phyloP scores from a whole-genome alignment of 2,888 invertebrate species.

The Steromphala cineraria region DNA sequence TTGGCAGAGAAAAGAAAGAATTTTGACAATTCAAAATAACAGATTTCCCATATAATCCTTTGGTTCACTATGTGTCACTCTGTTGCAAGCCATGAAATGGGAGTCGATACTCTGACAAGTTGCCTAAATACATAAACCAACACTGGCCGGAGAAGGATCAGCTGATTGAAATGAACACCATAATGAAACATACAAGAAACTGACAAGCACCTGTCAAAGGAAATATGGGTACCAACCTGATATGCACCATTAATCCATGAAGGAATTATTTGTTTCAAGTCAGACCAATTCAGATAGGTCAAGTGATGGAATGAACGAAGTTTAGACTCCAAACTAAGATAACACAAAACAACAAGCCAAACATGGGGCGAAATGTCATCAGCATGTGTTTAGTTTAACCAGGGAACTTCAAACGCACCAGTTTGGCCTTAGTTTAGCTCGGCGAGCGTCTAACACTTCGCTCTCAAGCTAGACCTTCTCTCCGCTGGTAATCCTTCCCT shows the following conservation, averaged over 20 bases:
- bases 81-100: too few relatives aligned
- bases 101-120: too few relatives aligned
- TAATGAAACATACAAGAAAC: not conserved
- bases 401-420: constrained; percentile 8
- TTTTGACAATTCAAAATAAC: too few relatives aligned
- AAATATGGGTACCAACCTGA: not conserved
- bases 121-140: not conserved
- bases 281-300: constrained; percentile 6
- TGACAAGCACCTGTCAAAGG: not conserved
- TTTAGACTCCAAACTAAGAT: not conserved
- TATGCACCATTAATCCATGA: not conserved
- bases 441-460: not conserved
- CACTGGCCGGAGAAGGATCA: not conserved
- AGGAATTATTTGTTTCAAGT: not conserved
- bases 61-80: too few relatives aligned
- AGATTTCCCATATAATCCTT: too few relatives aligned
- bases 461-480: not conserved
- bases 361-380: constrained; percentile 10
- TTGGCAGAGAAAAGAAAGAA: too few relatives aligned
- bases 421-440: constrained; percentile 6
- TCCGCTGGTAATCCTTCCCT: not conserved
- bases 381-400: constrained; percentile 6
- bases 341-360: constrained; percentile 19
- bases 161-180: not conserved
- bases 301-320: not conserved